A percentile compares a stretch with the other conserved stretches of the same genome.
phyloP scores from a whole-genome alignment of 1,140 invertebrate genomes.

The Lordiphosa stackelbergi region DNA sequence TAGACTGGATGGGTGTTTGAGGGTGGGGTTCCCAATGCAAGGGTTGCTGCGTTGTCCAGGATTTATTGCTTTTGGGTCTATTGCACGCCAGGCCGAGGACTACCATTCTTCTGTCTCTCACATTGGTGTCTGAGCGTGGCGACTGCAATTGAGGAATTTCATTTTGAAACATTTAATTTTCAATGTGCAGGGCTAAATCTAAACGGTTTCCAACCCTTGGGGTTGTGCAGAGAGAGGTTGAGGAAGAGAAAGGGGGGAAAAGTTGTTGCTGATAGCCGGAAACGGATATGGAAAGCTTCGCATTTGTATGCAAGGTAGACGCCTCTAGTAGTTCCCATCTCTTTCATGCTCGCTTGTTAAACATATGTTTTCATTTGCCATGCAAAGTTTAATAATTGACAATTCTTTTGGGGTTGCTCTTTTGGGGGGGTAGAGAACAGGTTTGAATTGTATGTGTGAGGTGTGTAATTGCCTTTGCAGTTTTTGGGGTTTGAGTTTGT shows the following conservation, averaged over 20 bases:
- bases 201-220: conserved; percentile 39
- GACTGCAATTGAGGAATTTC: conserved; percentile 74
- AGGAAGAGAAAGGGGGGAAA: conserved; percentile 4
- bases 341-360: conserved; percentile 48
- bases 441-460: conserved; percentile 20
- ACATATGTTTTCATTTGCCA: conserved; percentile 75
- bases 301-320: not conserved
- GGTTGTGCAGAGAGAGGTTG: not conserved
- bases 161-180: conserved; percentile 75
- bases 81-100: conserved; percentile 22
- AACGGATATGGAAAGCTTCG: conserved; percentile 63
- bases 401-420: conserved; percentile 50
- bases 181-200: conserved; percentile 50
- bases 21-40: conserved; percentile 25
- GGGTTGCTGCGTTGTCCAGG: conserved; percentile 55
- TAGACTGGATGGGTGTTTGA: not conserved
- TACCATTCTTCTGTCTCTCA: not conserved
- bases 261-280: conserved; percentile 59
- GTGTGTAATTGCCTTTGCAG: conserved; percentile 59
- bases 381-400: conserved; percentile 74
- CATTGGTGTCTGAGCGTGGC: conserved; percentile 55
- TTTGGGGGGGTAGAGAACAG: conserved; percentile 6
- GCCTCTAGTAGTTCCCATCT: not conserved
- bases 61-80: conserved; percentile 73
- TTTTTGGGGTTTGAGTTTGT: conserved; percentile 42